phyloP scores from a whole-genome alignment of 2,113 vertebrate genomes.

The Forbesichthys papilliferus region DNA sequence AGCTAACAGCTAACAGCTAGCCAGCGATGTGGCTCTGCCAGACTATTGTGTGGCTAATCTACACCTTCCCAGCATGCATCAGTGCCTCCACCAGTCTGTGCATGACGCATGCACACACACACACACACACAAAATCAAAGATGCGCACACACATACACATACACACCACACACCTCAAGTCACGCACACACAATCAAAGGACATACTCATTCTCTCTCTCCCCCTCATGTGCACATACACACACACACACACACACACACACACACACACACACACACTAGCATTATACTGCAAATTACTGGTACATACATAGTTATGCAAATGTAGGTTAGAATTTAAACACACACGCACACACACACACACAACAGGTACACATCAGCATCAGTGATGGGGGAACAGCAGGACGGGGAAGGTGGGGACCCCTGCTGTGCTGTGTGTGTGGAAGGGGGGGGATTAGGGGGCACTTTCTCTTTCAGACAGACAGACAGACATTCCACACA shows the following conservation, averaged over 20 bases:
- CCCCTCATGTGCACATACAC: not conserved
- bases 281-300: too few species aligned
- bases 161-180: too few species aligned
- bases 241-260: not conserved
- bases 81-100: not conserved
- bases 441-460: constrained; percentile 9
- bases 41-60: not conserved
- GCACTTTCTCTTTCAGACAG: not conserved
- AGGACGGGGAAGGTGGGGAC: not conserved
- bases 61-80: not conserved
- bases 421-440: constrained; percentile 6
- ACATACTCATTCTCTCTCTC: not conserved
- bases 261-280: not conserved
- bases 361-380: not conserved
- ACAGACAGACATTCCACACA: not conserved
- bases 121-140: not conserved
- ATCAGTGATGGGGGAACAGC: constrained; percentile 36
- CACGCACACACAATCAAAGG: not conserved
- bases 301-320: too few species aligned
- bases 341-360: not conserved
- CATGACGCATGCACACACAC: not conserved
- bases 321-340: not conserved
- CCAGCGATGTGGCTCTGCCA: too few species aligned
- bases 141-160: too few species aligned
- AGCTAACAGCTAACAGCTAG: too few species aligned